Conservation (phyloP, 2,888 invertebrate species). For the Papilio gigon region DNA sequence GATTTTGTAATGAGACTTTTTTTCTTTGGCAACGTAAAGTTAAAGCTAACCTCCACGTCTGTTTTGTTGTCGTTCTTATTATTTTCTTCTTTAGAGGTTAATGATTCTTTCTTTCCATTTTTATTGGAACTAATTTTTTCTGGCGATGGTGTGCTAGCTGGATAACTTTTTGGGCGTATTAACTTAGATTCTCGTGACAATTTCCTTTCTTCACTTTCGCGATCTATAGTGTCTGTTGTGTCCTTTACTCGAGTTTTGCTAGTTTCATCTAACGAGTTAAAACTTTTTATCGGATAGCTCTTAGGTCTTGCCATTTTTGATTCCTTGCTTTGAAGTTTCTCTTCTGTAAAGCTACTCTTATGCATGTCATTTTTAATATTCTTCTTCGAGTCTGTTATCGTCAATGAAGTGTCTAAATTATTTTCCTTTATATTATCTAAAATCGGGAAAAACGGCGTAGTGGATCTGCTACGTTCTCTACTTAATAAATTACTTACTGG, state of each 20-base stretch:
- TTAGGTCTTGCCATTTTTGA: conserved; percentile 80
- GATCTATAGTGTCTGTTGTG: conserved; percentile 52
- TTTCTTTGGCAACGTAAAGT: conserved; percentile 73
- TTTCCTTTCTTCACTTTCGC: conserved; percentile 56
- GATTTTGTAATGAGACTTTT: conserved; percentile 50
- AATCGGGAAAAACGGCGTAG: conserved; percentile 78
- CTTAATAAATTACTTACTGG: conserved; percentile 61
- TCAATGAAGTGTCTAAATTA: conserved; percentile 57
- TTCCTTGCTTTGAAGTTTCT: conserved; percentile 61
- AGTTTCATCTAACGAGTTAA: conserved; percentile 63
- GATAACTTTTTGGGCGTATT: conserved; percentile 84
- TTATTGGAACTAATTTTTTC: conserved; percentile 69
- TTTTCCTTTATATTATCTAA: conserved; percentile 77
- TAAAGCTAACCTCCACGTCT: conserved; percentile 77
- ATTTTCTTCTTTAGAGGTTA: conserved; percentile 53
- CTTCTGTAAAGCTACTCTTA: conserved; percentile 49
- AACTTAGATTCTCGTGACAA: conserved; percentile 71
- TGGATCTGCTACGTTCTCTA: conserved; percentile 76
- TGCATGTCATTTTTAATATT: conserved; percentile 45
- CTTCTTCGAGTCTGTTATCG: conserved; percentile 33
- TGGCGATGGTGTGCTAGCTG: conserved; percentile 74
- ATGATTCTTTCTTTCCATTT: conserved; percentile 54
- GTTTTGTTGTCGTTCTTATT: conserved; percentile 56
- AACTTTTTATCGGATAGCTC: conserved; percentile 81
- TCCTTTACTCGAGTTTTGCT: conserved; percentile 53